Evolutionary conservation across 2,888 invertebrate genomes (phyloP), one percentile per base, ranked within the genome.

Genomic region (Stenoptilia bipunctidactyla): DNA sequence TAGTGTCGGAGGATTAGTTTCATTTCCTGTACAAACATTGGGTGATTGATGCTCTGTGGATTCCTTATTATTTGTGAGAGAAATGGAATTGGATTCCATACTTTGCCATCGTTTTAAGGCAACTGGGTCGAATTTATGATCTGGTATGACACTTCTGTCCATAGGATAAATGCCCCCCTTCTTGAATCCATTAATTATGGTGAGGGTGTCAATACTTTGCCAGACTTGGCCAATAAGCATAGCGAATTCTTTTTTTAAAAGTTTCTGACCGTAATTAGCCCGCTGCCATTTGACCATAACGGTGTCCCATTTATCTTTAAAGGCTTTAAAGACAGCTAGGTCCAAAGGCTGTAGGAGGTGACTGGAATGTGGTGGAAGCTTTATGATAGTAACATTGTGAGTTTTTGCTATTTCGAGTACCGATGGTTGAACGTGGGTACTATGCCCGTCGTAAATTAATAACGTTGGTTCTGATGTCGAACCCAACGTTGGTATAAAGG

Each of bases 111-210:
- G n/a, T n/a, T n/a, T n/a, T n/a, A n/a, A n/a, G n/a, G n/a, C n/a
- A n/a, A n/a, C n/a, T n/a, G n/a, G n/a, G n/a, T n/a, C n/a, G n/a
- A n/a, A n/a, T n/a, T n/a, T n/a, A n/a, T n/a, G n/a, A n/a, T 20
- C 25, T 10, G 37, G 25, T 13, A 25, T 37, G 37, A 37, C 25
- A 25, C 27, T 10, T 25, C 37, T 37, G 25, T 37, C 27, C n/a
- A n/a, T n/a, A n/a, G n/a, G n/a, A n/a, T n/a, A 25, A 37, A 55
- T 55, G 36, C 53, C 56, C 35, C 47, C 44, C 44, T 52, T 48
- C 36, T 44, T 41, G 38, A 56, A 55, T 4, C 55, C 51, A 44
- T 43, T 44, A 15, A n/a, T 30, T 20, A 48, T 41, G 13, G 45
- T 44, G n/a, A 45, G 39, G 14, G 43, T 27, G 37, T 48, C 43